Base-by-base conservation (phyloP, 2,113 vertebrate genomes). In the Verasper variegatus region DNA sequence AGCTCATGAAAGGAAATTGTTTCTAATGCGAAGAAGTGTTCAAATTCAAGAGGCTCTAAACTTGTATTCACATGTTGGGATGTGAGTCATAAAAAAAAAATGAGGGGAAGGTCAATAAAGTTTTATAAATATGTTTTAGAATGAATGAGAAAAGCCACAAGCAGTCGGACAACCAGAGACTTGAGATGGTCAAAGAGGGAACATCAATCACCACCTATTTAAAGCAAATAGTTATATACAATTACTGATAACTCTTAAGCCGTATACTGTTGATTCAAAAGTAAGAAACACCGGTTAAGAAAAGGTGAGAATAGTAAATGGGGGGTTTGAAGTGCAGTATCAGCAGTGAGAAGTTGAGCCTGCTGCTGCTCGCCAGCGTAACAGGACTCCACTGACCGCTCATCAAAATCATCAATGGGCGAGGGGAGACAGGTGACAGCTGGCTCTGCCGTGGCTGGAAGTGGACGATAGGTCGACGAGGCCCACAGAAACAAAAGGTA, bases 401-500 rank as follows among this genome's bases (percentile, higher is more conserved):
- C 52, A 21, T 51, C 27, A 60, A 68, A 60, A 52, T 37, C 2
- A 51, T 87, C 56, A 76, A 71, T 61, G 65, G 40, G n/a, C 45
- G 57, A 18, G 47, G 5, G 17, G 45, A 18, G 47, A 18, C 15
- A 51, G 47, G 47, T 15, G 54, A 65, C 35, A 74, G 66, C 31
- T 79, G 80, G 54, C 73, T 63, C 8, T 20, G 11, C 6, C 73
- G 47, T 27, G 18, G 74, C 15, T 21, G 62, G 37, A 76, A 74
- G 45, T 56, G 42, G 18, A 68, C 54, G 74, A 64, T 31, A 21
- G 58, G 23, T 18, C 0, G 10, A 71, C 45, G 15, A 18, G 59
- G 18, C 20, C 64, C 37, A 31, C 4, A 0, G 12, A 67, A 63
- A 85, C 64, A 85, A 85, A 83, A 78, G 15, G 68, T 65, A 63